Conservation (phyloP, 2,888 invertebrate species). For the Gymnoscelis rufifasciata region DNA sequence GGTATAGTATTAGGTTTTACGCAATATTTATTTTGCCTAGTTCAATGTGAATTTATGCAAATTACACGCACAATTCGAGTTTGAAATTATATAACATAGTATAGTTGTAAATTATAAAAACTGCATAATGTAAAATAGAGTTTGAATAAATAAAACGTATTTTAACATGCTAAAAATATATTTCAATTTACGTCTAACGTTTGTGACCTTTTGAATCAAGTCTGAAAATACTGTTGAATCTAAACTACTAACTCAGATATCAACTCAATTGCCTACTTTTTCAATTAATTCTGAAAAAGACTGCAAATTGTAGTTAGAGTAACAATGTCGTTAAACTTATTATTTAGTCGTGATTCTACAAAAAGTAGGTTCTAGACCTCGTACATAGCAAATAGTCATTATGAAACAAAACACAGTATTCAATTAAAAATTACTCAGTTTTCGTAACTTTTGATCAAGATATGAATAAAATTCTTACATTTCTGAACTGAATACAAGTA, state of each 20-base stretch:
- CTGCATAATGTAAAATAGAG: constrained; percentile 21
- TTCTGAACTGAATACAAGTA: no score
- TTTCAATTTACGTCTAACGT: constrained; percentile 41
- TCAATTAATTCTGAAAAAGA: neutral
- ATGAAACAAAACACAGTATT: no score
- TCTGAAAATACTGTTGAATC: constrained; percentile 52
- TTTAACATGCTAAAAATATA: constrained; percentile 60
- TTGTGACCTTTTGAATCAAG: constrained; percentile 52
- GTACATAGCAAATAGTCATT: no score
- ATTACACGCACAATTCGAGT: no score
- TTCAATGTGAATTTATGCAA: neutral
- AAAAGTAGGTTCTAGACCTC: neutral
- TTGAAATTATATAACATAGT: no score
- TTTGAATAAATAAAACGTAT: constrained; percentile 43
- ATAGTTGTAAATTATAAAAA: no score
- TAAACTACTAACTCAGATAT: constrained; percentile 38
- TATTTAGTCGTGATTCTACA: no score
- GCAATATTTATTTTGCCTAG: neutral
- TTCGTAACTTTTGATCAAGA: no score
- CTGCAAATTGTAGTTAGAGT: neutral
- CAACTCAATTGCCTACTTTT: neutral
- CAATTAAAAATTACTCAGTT: no score
- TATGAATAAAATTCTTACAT: no score
- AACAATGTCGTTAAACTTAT: no score
- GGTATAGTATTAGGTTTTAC: no score